A percentile compares a stretch with the other conserved stretches of the same genome.
Evolutionary conservation across 2,888 invertebrate genomes (phyloP).

Genomic region (Dicyrtomina minuta): DNA sequence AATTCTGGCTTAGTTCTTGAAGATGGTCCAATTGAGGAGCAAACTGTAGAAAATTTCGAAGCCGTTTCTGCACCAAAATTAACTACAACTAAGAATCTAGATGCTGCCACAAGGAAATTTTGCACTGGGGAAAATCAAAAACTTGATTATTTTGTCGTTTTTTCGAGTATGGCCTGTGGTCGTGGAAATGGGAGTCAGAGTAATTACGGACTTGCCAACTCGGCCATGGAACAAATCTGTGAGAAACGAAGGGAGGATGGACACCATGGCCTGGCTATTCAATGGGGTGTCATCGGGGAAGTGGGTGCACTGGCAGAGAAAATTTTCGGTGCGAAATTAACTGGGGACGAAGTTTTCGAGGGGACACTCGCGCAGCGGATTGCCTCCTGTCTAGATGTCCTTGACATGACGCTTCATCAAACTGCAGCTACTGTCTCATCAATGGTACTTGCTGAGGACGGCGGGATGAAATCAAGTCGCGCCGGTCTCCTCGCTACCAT

Average conservation of each 20-base stretch:
- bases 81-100: slow-evolving; percentile 73
- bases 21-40: slow-evolving; percentile 61
- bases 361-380: slow-evolving; percentile 86
- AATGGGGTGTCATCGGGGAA: slow-evolving; percentile 71
- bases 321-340: too few relatives aligned
- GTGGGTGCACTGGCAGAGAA: too few relatives aligned
- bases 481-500: slow-evolving; percentile 57
- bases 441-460: slow-evolving; percentile 59
- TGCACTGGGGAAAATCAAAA: slow-evolving; percentile 61
- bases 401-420: slow-evolving; percentile 69
- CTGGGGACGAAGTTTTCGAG: slow-evolving; percentile 58
- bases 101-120: slow-evolving; percentile 64
- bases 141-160: slow-evolving; percentile 76
- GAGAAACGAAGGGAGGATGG: slow-evolving; percentile 71
- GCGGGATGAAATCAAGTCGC: slow-evolving; percentile 49
- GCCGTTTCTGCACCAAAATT: slow-evolving; percentile 76
- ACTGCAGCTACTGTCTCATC: slow-evolving; percentile 69
- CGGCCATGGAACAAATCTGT: slow-evolving; percentile 84
- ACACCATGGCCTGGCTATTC: slow-evolving; percentile 77
- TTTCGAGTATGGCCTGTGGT: slow-evolving; percentile 91
- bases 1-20: slow-evolving; percentile 72
- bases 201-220: slow-evolving; percentile 88
- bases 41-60: slow-evolving; percentile 68
- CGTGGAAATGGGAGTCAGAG: slow-evolving; percentile 89
- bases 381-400: slow-evolving; percentile 72